phyloP scores from a whole-genome alignment of 2,797 vertebrate species.

The Enteromius mattozi region DNA sequence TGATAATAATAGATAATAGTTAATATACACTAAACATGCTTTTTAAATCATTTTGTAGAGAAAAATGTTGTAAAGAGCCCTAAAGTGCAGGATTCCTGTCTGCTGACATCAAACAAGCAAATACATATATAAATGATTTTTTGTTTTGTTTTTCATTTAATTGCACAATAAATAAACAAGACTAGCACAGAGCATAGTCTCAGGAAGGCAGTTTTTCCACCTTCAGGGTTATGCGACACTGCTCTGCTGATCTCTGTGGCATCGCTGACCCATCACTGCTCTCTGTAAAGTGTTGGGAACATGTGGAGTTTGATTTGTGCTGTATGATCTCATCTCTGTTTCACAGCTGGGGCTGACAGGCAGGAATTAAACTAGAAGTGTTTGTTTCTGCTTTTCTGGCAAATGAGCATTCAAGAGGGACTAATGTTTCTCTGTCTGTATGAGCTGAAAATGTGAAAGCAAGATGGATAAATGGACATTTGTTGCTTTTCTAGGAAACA shows the following conservation, averaged over 20 bases:
- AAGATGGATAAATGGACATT: not conserved
- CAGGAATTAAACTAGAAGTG: slow-evolving; percentile 6
- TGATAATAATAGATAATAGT: no score
- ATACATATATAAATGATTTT: not conserved
- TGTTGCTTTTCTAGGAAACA: not conserved
- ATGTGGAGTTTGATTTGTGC: slow-evolving; percentile 39
- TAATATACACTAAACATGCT: no score
- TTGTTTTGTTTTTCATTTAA: not conserved
- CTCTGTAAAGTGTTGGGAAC: slow-evolving; percentile 10
- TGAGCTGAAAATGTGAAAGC: not conserved
- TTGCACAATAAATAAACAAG: not conserved
- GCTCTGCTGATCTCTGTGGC: not conserved
- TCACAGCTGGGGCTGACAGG: slow-evolving; percentile 16
- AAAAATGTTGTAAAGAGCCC: not conserved
- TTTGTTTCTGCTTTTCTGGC: slow-evolving; percentile 21
- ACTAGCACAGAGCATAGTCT: not conserved
- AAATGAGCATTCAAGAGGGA: slow-evolving; percentile 26
- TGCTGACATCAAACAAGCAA: not conserved
- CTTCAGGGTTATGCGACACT: not conserved
- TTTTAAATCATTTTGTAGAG: no score
- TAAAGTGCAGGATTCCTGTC: not conserved
- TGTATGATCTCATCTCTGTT: slow-evolving; percentile 44
- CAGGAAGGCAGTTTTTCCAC: not conserved
- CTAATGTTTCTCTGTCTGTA: not conserved
- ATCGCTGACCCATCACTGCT: not conserved